Evolutionary conservation across 2,797 vertebrate species (phyloP), one percentile per base, ranked within the genome.

Genomic region (Sebastes iracundus): DNA sequence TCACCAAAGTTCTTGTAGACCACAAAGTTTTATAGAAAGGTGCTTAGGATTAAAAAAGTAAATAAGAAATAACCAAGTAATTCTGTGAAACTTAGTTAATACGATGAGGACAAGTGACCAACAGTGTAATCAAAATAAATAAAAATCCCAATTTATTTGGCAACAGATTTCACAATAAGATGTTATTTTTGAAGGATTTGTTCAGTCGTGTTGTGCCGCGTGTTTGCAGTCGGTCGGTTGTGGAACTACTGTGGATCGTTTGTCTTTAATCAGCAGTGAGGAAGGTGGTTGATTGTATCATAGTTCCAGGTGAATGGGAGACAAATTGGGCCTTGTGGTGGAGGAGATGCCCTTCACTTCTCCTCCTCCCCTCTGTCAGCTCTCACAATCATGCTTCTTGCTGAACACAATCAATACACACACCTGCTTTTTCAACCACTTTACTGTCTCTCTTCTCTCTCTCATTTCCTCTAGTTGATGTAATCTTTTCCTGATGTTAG

Each of bases 271-370:
- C 67, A 67, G 49, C 64, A 16, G 49, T 20, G 55, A 71, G 56
- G 18, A 27, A 46, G 52, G 14, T 18, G 59, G 56, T 10, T 79
- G 83, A 88, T 88, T 72, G 74, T 80, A 80, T 83, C 87, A 23
- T 20, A 20, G 30, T 28, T 76, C 10, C 56, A 70, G 79, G 30
- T 73, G 72, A 80, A 77, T 53, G 63, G 63, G 64, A 81, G 80
- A 87, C 79, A 85, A 73, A 86, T 79, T 82, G 65, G 64, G 22
- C 55, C 25, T 73, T n/a, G 71, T 71, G 67, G 59, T 59, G 71
- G 59, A 55, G 80, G 58, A 84, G 85, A 82, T 88, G 90, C 75
- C 87, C 86, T 90, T 90, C 82, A 81, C 64, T 49, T 67, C 73
- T 27, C 46, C 70, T 74, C 77, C 69, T 66, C 58, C 65, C 70